Conservation (phyloP, 2,797 vertebrate genomes). For the Cynopterus sphinx region DNA sequence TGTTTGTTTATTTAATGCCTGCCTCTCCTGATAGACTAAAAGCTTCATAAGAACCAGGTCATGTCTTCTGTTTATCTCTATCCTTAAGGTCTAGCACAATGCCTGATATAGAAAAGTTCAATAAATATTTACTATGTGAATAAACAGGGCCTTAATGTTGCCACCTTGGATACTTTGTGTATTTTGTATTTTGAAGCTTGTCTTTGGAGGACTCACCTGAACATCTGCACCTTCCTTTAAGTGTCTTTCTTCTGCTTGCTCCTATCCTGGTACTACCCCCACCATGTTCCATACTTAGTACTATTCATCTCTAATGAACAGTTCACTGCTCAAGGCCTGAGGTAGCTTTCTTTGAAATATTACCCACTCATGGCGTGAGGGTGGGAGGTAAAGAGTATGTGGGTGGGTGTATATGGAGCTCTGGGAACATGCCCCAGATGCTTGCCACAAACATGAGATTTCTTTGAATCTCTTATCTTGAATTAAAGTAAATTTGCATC, state of each 20-base stretch:
- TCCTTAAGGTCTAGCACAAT: neutral
- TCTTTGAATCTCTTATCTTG: neutral
- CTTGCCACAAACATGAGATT: neutral
- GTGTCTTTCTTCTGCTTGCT: neutral
- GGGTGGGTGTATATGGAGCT: neutral
- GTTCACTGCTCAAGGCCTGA: neutral
- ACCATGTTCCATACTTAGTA: neutral
- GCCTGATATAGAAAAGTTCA: neutral
- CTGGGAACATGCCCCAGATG: neutral
- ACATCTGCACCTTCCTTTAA: neutral
- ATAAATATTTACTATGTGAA: neutral
- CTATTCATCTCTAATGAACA: neutral
- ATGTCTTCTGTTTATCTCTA: neutral
- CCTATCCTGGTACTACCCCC: neutral
- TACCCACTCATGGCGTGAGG: neutral
- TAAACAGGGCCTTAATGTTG: neutral
- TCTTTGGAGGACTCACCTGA: neutral
- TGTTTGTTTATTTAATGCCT: neutral
- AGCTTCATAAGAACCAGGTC: neutral
- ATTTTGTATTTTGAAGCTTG: neutral
- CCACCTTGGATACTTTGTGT: neutral
- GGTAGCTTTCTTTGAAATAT: neutral
- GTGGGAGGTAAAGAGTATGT: neutral
- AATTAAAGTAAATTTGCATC: slow-evolving; percentile 1
- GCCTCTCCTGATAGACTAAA: neutral